Evolutionary conservation across 2,797 vertebrate genomes (phyloP).

Genomic region (Scolopax rusticola): DNA sequence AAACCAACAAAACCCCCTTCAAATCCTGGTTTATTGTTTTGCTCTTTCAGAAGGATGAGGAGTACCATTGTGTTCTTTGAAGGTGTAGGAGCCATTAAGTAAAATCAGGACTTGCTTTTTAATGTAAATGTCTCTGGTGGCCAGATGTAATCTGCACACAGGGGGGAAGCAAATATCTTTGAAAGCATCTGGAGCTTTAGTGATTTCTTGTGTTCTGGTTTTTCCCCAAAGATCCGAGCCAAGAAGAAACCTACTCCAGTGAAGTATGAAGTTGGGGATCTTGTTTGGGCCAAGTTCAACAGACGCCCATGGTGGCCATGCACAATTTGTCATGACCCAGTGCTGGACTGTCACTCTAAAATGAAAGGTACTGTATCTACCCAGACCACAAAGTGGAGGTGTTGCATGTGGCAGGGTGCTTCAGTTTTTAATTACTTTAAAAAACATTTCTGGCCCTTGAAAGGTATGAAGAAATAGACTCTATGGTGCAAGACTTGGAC

Average conservation of each 20-base stretch:
- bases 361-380: slow-evolving; percentile 88
- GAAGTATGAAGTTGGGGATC: slow-evolving; percentile 92
- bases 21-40: background rate
- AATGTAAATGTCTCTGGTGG: slow-evolving; percentile 60
- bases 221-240: slow-evolving; percentile 75
- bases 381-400: background rate
- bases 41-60: background rate
- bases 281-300: slow-evolving; percentile 97
- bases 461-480: background rate
- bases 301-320: slow-evolving; percentile 98
- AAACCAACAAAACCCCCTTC: background rate
- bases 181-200: slow-evolving; percentile 60
- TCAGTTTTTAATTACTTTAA: background rate
- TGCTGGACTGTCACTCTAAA: slow-evolving; percentile 88
- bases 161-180: slow-evolving; percentile 34
- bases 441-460: background rate
- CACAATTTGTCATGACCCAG: slow-evolving; percentile 88
- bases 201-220: slow-evolving; percentile 71
- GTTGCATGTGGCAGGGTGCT: background rate
- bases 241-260: slow-evolving; percentile 85
- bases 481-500: background rate
- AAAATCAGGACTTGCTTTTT: slow-evolving; percentile 37
- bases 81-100: slow-evolving; percentile 31
- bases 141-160: slow-evolving; percentile 15
- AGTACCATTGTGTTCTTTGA: background rate